Percentiles rank a stretch among this genome's conserved stretches.
phyloP scores from a whole-genome alignment of 2,888 invertebrate genomes.

The Hypercompe scribonia region DNA sequence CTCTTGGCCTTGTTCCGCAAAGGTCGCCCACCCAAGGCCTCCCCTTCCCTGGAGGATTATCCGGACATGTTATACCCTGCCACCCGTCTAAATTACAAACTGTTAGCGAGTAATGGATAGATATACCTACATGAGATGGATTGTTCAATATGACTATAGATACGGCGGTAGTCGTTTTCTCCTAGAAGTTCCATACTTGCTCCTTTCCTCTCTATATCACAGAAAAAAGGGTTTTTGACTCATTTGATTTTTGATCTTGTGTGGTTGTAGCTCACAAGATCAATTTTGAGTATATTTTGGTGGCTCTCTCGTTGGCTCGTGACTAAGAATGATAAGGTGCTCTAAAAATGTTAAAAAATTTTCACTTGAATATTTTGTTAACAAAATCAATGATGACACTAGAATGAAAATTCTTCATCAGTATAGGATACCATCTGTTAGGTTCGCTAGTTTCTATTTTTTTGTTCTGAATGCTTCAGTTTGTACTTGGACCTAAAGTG shows the following conservation, averaged over 20 bases:
- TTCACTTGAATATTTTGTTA: background rate
- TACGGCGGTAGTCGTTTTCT: too few species aligned
- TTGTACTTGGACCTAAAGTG: slow-evolving; percentile 21
- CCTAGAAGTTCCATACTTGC: too few species aligned
- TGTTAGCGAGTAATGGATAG: background rate
- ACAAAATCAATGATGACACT: background rate
- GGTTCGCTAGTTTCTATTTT: background rate
- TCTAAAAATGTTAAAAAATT: too few species aligned
- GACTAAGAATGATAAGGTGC: too few species aligned
- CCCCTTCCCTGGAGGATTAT: slow-evolving; percentile 55
- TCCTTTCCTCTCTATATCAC: too few species aligned
- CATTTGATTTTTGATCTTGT: too few species aligned
- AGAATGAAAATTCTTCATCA: background rate
- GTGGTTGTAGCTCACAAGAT: too few species aligned
- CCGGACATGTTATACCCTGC: slow-evolving; percentile 43
- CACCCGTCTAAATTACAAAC: slow-evolving; percentile 30
- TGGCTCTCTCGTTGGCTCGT: too few species aligned
- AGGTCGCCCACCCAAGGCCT: slow-evolving; percentile 55
- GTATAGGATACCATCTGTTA: background rate
- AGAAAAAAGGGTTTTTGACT: too few species aligned
- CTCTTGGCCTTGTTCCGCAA: slow-evolving; percentile 57
- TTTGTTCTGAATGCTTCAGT: slow-evolving; percentile 35
- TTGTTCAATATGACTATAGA: too few species aligned
- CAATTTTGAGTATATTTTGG: too few species aligned
- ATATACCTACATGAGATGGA: too few species aligned